Percentiles rank a stretch among this genome's conserved stretches.
Evolutionary conservation across 2,888 invertebrate genomes (phyloP).

Genomic region (Drosophila tanythrix): DNA sequence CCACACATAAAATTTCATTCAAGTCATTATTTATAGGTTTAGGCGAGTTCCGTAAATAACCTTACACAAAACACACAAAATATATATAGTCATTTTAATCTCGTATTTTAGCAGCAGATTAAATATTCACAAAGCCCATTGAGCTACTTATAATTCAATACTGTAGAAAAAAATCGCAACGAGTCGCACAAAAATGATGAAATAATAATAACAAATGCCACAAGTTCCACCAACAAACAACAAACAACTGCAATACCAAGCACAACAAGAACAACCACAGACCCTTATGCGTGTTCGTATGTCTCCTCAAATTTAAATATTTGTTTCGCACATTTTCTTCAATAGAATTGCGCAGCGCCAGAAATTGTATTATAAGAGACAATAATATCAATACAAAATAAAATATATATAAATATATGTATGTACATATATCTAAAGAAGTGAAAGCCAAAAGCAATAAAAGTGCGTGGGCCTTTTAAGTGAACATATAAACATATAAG

Average conservation of each 20-base stretch:
- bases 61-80: not conserved
- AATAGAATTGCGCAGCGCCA: conserved; percentile 39
- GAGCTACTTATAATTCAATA: conserved; percentile 32
- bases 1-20: not conserved
- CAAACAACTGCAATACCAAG: conserved; percentile 5
- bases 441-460: conserved; percentile 48
- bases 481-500: conserved; percentile 2
- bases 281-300: conserved; percentile 27
- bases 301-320: conserved; percentile 58
- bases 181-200: conserved; percentile 19
- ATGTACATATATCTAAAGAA: conserved; percentile 31
- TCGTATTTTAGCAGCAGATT: conserved; percentile 26
- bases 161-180: not conserved
- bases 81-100: conserved; percentile 5
- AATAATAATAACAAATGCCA: conserved; percentile 51
- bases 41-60: conserved; percentile 5
- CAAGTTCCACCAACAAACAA: conserved; percentile 56
- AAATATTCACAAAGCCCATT: conserved; percentile 18
- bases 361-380: conserved; percentile 60
- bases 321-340: conserved; percentile 38
- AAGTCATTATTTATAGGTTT: conserved; percentile 2
- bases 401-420: conserved; percentile 12
- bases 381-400: conserved; percentile 53
- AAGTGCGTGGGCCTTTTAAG: conserved; percentile 21
- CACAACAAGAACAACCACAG: conserved; percentile 1